Base-by-base conservation (phyloP, 2,888 invertebrate genomes). In the Agapostemon virescens region DNA sequence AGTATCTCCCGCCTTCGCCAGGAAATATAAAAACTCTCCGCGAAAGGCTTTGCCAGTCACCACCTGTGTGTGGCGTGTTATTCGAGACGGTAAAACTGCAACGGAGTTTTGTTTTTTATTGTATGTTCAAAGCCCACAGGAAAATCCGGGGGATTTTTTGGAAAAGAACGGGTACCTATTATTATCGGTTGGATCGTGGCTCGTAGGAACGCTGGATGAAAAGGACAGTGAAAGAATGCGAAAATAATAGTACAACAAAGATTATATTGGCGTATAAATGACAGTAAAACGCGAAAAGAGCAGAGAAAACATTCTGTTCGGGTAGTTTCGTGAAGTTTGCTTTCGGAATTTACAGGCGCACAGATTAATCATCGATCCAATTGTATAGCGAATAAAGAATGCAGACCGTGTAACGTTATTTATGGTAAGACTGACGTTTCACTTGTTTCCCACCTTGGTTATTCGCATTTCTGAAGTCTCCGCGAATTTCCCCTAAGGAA, bases 41-140 rank as follows among this genome's bases (percentile, higher is more conserved):
- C 64, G 79, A 40, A 69, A 68, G 63, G 38, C 61, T 64, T 55
- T 55, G 42, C 66, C 71, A 36, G 69, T 64, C 38, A n/a, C 38
- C 70, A 79, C 45, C 20, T 20, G 49, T 30, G 52, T 49, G 52
- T 30, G 63, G 64, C 74, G 23, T 74, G 74, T 79, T 79, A 81
- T 40, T 33, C 52, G 58, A 42, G 33, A n/a, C 69, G 69, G 63
- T 73, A 77, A 80, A 80, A 72, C 42, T 66, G 69, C 38, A 69
- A 70, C 42, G 52, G 45, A 36, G 63, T 64, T 73, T 69, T 69
- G 63, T 63, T 73, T 20, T 67, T 73, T 67, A 67, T 42, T 11
- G 40, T 15, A 58, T n/a, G 63, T 33, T 42, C n/a, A 20, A 40
- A 9, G 23, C 23, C n/a, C 15, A 36, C n/a, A 38, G 17, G 40